Evolutionary conservation across 1,140 invertebrate genomes (phyloP), one percentile per base, ranked within the genome.

Genomic region (Drosophila auraria): DNA sequence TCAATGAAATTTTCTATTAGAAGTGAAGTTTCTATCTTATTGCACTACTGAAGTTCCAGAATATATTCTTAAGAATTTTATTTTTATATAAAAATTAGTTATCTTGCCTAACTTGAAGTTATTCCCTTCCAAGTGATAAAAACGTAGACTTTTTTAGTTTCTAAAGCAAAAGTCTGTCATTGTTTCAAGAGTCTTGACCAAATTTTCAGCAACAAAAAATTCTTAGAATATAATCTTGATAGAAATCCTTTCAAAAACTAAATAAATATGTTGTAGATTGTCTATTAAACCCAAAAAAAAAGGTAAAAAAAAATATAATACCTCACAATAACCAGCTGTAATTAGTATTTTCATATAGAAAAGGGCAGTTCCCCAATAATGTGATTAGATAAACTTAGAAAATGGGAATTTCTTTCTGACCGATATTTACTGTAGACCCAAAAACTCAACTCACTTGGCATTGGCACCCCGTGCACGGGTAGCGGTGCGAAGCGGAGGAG

Each of bases 391-490:
- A n/a, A 42, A 57, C n/a, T 11, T 8, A 33, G 8, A 33, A 15
- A 60, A 60, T 0, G 42, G 25, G 12, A 15, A 36, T 64, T 50
- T 5, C 20, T 23, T 12, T 33, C 20, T 45, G 6, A 25, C n/a
- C 47, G 56, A 72, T 72, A 72, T 53, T 25, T 36, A 66, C 74
- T 75, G 45, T 75, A 71, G 17, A 47, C 23, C 50, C 63, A 6
- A 71, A 69, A 69, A 45, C 57, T 17, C 11, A 69, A 71, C 63
- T 71, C 63, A 71, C 68, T 71, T 71, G 68, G 68, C 68, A 71
- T 71, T 71, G 68, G 68, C 68, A 69, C n/a, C 68, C 63, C 50
- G 63, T 69, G 30, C 56, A n/a, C 15, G 33, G 27, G 12, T 51
- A 36, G n/a, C 30, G 11, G 33, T 11, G 44, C 25, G 49, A 17